Base-by-base conservation (phyloP, 2,888 invertebrate species). In the Dorcus hopei region DNA sequence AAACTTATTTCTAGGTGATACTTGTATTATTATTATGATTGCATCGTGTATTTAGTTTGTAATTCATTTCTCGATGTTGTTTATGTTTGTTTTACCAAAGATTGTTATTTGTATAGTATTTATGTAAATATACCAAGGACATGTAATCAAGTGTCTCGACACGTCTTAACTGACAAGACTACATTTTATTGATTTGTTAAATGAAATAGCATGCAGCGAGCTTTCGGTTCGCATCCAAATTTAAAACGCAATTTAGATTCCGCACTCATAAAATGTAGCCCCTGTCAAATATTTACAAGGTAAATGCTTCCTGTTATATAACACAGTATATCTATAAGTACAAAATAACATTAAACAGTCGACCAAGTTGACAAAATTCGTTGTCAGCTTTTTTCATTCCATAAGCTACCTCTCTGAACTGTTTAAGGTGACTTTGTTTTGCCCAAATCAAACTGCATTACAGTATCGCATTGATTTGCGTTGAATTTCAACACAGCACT, bases 251-350 rank as follows among this genome's bases (percentile, higher is more conserved):
- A 6, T 6, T 33, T 33, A 33, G 26, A 54, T 33, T 40, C n/a
- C 33, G 23, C 38, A 51, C 45, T 52, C 38, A 38, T 48, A 54
- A 50, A 59, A 61, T 55, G 50, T 58, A 39, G 45, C 55, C 60
- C 62, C 61, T 66, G 57, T 61, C 63, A 64, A 66, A 65, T 64
- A 61, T 65, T 64, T 67, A 72, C 70, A 73, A 74, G 75, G 75
- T 75, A 70, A 74, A 76, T 77, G 75, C 76, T 77, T 77, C 76
- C 76, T 77, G 73, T 76, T 76, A 69, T 69, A 72, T 70, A 70
- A 72, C 72, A 74, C 74, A 75, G 72, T 76, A 76, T 74, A 75
- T 75, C 70, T 72, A 74, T 75, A 75, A 76, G 75, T 76, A 76
- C 75, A 76, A 76, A 75, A 71, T 70, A 70, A 65, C 69, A 64